Evolutionary conservation across 2,113 vertebrate genomes (phyloP), one percentile per base, ranked within the genome.

Genomic region (Psilopsiagon aurifrons): DNA sequence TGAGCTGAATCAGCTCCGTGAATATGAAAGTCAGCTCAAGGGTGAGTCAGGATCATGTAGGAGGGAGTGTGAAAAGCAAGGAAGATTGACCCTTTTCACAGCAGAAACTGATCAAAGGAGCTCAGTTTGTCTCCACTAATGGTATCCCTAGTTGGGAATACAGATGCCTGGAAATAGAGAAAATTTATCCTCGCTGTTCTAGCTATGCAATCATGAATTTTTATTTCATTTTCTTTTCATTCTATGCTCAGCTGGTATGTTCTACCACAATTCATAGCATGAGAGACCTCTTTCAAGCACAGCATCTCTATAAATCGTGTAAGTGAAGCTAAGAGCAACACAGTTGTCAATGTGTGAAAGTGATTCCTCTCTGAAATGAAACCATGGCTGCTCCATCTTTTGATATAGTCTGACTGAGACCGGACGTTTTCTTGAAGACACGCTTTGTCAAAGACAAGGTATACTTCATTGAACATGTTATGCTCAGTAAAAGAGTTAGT

Each of bases 11-110:
- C 86, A 76, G 77, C 52, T 84, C 89, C 69, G 85, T 52, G 84
- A 94, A 92, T 67, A 60, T 52, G 77, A 79, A 92, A 91, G 86
- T 79, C 91, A 87, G 89, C 84, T 84, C 78, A 89, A 92, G 81
- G 93, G 83, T 76, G 60, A 94, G 66, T 91, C 83, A 87, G 77
- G 89, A 95, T 87, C 81, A 64, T 7, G 64, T 52, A 94, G 89
- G 83, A 86, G 41, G 62, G 69, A 95, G 81, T 47, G 73, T 81
- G 77, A 91, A 88, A 80, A 84, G 77, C 46, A 92, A 86, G 46
- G 76, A 95, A 37, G 52, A 84, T 6, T 60, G 83, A 92, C 73
- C 76, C 80, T 92, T 86, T 88, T 67, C 76, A 43, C 49, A 83
- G 63, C 3, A 46, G 60, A 83, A 88, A 71, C 73, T 28, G 83